Evolutionary conservation across 2,888 invertebrate genomes (phyloP), one percentile per base, ranked within the genome.

Genomic region (Drosophila quinaria): DNA sequence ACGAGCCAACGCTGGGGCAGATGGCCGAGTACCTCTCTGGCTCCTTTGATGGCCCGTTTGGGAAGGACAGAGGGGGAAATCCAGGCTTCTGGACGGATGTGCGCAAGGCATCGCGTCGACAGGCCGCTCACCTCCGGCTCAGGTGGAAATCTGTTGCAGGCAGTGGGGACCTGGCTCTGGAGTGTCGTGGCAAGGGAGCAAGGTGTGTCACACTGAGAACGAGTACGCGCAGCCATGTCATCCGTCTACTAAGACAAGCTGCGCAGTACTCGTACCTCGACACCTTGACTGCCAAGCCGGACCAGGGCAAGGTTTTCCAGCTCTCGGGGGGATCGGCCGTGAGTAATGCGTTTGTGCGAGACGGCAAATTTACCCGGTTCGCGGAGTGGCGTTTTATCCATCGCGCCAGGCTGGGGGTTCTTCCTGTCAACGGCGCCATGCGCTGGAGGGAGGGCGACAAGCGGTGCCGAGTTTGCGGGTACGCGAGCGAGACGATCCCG

Each of bases 51-150:
- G 39, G 15, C 39, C 39, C 39, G 15, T 39, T 39, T 39, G 39
- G 39, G 17, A 19, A 22, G 44, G 44, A 13, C 13, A 39, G 37
- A 39, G 37, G 37, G 15, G 47, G 47, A 25, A 47, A 29, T 15
- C 47, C 47, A 1, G 47, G 47, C n/a, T 47, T 47, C 47, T 47
- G 47, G 47, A 47, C 47, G n/a, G 31, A 47, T 25, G 47, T 47
- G 9, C 9, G 47, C 4, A 47, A 47, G 47, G 47, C 47, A 29
- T 29, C 29, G 10, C 47, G 29, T 31, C 47, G 47, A 1, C 47
- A 47, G 47, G 47, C 47, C 4, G n/a, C 15, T 4, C 47, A 47
- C 10, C 29, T 47, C 6, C 2, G 4, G 10, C 29, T 47, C 10
- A 15, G 9, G 15, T 47, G 47, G 47, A 15, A 3, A 5, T 2